Evolutionary conservation across 2,888 invertebrate genomes (phyloP), one percentile per base, ranked within the genome.

Genomic region (Cepaea hortensis): DNA sequence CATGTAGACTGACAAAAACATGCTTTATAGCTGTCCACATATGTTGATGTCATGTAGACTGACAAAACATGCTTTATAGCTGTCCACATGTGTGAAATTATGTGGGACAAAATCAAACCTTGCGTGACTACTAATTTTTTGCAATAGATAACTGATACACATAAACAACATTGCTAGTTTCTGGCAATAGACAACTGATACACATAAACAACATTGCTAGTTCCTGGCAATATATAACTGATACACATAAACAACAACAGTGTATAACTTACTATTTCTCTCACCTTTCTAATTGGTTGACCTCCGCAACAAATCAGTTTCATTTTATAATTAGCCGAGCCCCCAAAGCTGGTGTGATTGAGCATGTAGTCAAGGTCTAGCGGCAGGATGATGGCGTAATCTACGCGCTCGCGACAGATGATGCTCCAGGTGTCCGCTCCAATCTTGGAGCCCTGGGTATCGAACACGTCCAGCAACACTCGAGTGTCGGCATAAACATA

Each of bases 211-310:
- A 55, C 11, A 55, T 11, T 6, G 11, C 6, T 55, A 55, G 35
- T 55, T 11, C 11, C 11, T 55, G 55, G 55, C 55, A 9, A 6
- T 55, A 55, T 0, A 55, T 55, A 55, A 55, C 55, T 55, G 55
- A 55, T 55, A 55, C 55, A 55, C 11, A 55, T 55, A 11, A 55
- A 55, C 11, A 0, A 11, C 55, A 55, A 55, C 72, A n/a, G n/a
- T 23, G 11, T 23, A 11, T 11, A 6, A 0, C 7, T 55, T 55
- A 9, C 7, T 55, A 55, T 55, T 55, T 55, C 23, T 23, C 76
- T 23, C 5, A 81, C 81, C 81, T 81, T 68, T 81, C 81, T 68
- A 15, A 81, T 68, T 5, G 81, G 81, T 20, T 81, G 81, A 48
- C 81, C 81, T 3, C 70, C 70, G 20, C 35, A 11, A 3, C 55